Evolutionary conservation across 2,888 invertebrate genomes (phyloP).

Genomic region (Beris morrisii): DNA sequence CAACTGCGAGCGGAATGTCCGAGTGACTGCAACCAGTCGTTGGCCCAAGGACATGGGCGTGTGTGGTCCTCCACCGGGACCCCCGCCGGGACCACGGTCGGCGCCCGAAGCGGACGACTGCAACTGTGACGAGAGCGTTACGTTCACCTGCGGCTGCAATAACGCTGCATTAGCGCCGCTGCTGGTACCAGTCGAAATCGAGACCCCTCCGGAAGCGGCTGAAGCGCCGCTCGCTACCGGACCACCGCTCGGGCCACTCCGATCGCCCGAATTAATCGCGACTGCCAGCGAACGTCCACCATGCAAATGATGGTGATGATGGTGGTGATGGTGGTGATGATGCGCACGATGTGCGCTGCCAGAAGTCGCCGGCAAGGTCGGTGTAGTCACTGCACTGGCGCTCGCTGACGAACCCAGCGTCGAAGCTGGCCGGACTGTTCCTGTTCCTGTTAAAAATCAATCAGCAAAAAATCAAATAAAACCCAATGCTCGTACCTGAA

Average conservation of each 20-base stretch:
- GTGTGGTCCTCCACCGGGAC: neutral
- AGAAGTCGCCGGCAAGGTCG: neutral
- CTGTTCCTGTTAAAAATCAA: too few species aligned
- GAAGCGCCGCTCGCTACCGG: neutral
- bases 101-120: slow-evolving; percentile 25
- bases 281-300: neutral
- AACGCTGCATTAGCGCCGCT: neutral
- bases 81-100: slow-evolving; percentile 42
- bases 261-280: neutral
- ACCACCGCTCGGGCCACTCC: neutral
- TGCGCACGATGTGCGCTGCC: slow-evolving; percentile 1
- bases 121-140: slow-evolving; percentile 2
- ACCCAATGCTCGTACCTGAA: too few species aligned
- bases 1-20: slow-evolving; percentile 60
- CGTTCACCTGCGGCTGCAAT: slow-evolving; percentile 15
- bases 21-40: slow-evolving; percentile 45
- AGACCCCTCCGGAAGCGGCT: neutral
- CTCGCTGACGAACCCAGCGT: too few species aligned
- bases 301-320: neutral
- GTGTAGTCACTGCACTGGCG: too few species aligned
- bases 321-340: slow-evolving; percentile 16
- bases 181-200: neutral
- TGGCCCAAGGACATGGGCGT: slow-evolving; percentile 20
- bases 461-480: too few species aligned
- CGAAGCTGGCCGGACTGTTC: too few species aligned